Evolutionary conservation across 2,797 vertebrate genomes (phyloP).

Genomic region (Galaxias olidus): DNA sequence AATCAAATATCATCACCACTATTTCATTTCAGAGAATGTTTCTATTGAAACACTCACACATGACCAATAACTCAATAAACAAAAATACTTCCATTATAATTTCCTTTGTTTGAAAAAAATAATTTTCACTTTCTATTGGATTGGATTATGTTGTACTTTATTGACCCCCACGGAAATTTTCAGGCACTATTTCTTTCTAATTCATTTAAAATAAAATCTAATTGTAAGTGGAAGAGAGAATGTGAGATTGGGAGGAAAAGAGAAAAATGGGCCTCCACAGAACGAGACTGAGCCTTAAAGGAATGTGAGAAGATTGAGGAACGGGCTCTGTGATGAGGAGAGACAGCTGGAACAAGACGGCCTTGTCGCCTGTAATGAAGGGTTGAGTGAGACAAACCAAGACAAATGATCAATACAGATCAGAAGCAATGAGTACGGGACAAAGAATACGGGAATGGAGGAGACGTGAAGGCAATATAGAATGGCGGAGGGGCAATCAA

Average conservation of each 20-base stretch:
- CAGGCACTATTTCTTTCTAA: no score
- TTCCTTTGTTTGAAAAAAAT: no score
- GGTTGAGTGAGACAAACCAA: slow-evolving; percentile 36
- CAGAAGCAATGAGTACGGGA: slow-evolving; percentile 6
- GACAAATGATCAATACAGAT: slow-evolving; percentile 41
- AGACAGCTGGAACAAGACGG: slow-evolving; percentile 30
- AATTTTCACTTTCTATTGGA: no score
- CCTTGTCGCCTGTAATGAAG: slow-evolving; percentile 39
- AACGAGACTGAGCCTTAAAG: background rate
- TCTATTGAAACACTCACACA: slow-evolving; percentile 3
- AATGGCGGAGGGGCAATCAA: background rate
- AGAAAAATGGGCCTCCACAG: background rate
- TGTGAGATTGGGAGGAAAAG: slow-evolving; percentile 7
- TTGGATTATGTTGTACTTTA: no score
- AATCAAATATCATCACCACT: slow-evolving; percentile 1
- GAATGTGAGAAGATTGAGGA: slow-evolving; percentile 22
- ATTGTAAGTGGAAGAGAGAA: background rate
- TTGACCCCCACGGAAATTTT: no score
- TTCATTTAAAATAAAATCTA: no score
- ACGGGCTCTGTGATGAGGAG: slow-evolving; percentile 16
- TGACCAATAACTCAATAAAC: background rate
- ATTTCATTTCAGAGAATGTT: background rate
- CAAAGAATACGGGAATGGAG: background rate
- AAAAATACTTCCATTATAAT: background rate
- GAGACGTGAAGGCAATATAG: background rate